phyloP scores from a whole-genome alignment of 35 echinoderm and acorn worm genomes.

The Eucidaris tribuloides region DNA sequence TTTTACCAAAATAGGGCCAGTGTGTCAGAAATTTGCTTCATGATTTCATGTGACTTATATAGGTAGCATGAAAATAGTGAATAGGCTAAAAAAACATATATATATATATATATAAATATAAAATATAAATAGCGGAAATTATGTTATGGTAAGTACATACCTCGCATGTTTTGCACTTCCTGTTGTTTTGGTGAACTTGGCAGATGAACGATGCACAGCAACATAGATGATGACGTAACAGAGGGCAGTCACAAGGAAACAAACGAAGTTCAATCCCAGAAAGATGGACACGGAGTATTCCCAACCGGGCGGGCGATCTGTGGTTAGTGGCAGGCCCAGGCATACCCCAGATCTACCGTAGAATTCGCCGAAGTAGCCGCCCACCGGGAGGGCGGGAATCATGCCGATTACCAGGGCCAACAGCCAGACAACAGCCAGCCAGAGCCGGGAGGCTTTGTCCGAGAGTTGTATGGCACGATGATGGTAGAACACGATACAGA shows the following conservation, averaged over 20 bases:
- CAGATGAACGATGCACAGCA: conserved; percentile 52
- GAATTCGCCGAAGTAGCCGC: conserved; percentile 65
- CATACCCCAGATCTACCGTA: conserved; percentile 79
- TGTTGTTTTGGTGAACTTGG: background rate
- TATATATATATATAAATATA: too few species aligned
- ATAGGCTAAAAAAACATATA: too few species aligned
- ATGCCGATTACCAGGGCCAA: conserved; percentile 11
- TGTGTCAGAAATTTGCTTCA: too few species aligned
- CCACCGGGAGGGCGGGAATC: background rate
- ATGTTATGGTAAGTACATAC: too few species aligned
- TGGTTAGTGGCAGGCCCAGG: conserved; percentile 61
- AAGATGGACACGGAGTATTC: conserved; percentile 64
- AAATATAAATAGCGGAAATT: too few species aligned
- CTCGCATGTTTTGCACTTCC: background rate
- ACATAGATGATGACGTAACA: conserved; percentile 69
- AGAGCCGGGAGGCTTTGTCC: background rate
- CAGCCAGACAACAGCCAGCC: conserved; percentile 5
- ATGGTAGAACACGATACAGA: conserved; percentile 37
- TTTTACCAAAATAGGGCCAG: too few species aligned
- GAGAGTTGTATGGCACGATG: conserved; percentile 7
- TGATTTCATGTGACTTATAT: too few species aligned
- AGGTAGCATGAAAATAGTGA: too few species aligned
- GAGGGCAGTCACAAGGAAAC: conserved; percentile 31
- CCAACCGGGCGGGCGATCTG: conserved; percentile 20
- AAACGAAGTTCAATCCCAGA: conserved; percentile 57